Evolutionary conservation across 92 coral and sea anemone species (phyloP).

Genomic region (Epizoanthus stellaris): DNA sequence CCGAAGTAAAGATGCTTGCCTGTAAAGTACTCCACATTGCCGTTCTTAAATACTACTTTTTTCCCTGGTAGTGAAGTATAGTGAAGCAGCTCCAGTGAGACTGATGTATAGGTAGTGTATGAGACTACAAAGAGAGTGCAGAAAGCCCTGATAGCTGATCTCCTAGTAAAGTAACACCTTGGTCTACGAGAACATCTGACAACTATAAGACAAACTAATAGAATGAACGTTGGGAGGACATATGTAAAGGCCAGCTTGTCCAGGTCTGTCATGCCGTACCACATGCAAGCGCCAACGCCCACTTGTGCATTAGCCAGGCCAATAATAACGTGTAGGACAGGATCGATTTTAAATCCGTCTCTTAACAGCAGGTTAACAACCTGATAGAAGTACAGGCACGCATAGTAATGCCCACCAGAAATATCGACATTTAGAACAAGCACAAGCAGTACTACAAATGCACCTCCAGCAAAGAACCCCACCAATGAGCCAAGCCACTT

Average conservation of each 20-base stretch:
- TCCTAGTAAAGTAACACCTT: conserved; percentile 57
- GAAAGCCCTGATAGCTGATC: conserved; percentile 73
- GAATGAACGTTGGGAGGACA: conserved; percentile 68
- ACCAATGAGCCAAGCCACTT: conserved; percentile 59
- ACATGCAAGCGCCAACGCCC: conserved; percentile 78
- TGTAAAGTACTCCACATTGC: conserved; percentile 65
- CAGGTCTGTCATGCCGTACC: conserved; percentile 77
- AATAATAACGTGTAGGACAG: conserved; percentile 57
- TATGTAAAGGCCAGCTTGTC: conserved; percentile 73
- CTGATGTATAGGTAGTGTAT: conserved; percentile 72
- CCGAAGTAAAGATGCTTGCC: conserved; percentile 57
- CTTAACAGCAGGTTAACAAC: conserved; percentile 58
- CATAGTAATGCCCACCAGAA: conserved; percentile 70
- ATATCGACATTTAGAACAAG: conserved; percentile 62
- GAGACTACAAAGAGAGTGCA: conserved; percentile 73
- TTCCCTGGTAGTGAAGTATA: conserved; percentile 47
- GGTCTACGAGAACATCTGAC: conserved; percentile 52
- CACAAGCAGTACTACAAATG: conserved; percentile 57
- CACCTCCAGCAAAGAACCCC: conserved; percentile 45
- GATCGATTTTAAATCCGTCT: conserved; percentile 69
- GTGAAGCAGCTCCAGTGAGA: conserved; percentile 65
- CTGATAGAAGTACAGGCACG: conserved; percentile 75
- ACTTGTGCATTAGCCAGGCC: conserved; percentile 79
- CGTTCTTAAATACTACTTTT: conserved; percentile 60
- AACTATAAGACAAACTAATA: conserved; percentile 57